These are phyloP conservation scores for Tragulus kanchil DNA, from an alignment of 2,113 vertebrate species.

Conservation along the genomic window DNA sequence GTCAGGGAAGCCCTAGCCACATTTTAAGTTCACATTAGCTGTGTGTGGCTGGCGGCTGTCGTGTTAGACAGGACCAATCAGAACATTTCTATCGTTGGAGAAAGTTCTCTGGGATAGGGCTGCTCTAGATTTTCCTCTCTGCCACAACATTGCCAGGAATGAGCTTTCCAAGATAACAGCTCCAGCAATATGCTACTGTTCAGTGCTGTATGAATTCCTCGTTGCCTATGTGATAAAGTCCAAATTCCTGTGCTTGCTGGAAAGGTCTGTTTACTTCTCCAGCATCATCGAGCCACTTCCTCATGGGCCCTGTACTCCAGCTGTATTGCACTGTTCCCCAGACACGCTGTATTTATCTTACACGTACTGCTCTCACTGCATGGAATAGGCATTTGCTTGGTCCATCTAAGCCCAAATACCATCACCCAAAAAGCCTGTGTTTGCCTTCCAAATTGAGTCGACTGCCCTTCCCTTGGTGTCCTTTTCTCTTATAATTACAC, in stretches of 20 bases:
- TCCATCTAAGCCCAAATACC: not conserved
- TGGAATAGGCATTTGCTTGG: not conserved
- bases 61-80: not conserved
- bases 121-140: not conserved
- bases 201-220: not conserved
- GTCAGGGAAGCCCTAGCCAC: not conserved
- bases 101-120: not conserved
- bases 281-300: not conserved
- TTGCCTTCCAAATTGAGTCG: constrained; percentile 5
- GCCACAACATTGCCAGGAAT: not conserved
- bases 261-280: not conserved
- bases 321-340: not conserved
- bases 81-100: not conserved
- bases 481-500: not conserved
- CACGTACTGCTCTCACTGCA: not conserved
- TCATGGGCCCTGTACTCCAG: not conserved
- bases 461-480: not conserved
- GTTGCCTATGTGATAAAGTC: not conserved
- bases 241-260: not conserved
- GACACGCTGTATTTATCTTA: not conserved
- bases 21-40: not conserved
- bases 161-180: not conserved
- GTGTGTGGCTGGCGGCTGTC: not conserved
- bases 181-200: not conserved
- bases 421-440: not conserved